Evolutionary conservation across 2,888 invertebrate genomes (phyloP).

Genomic region (Bibio marci): DNA sequence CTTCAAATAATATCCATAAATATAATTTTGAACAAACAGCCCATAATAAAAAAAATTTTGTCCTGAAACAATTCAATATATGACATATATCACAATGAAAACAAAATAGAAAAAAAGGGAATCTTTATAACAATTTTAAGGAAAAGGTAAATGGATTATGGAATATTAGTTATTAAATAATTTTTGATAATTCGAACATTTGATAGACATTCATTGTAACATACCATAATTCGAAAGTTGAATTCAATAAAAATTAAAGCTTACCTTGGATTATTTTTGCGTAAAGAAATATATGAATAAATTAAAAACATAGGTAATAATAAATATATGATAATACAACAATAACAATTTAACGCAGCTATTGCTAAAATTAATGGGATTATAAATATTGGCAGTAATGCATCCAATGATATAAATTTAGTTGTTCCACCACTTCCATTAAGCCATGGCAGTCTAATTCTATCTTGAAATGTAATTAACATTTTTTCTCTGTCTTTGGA

Average conservation of each 20-base stretch:
- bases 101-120: not conserved
- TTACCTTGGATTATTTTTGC: no score
- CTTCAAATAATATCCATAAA: slow-evolving; percentile 51
- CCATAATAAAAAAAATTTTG: slow-evolving; percentile 64
- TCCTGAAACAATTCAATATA: slow-evolving; percentile 19
- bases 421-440: slow-evolving; percentile 30
- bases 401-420: slow-evolving; percentile 33
- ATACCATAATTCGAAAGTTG: no score
- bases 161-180: not conserved
- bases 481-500: no score
- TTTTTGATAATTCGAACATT: not conserved
- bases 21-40: slow-evolving; percentile 46
- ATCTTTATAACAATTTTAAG: not conserved
- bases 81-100: not conserved
- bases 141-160: not conserved
- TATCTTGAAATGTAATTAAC: slow-evolving; percentile 33
- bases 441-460: slow-evolving; percentile 38
- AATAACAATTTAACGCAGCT: slow-evolving; percentile 31
- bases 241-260: no score
- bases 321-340: slow-evolving; percentile 21
- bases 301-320: slow-evolving; percentile 15
- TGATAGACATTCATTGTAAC: not conserved
- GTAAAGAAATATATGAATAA: slow-evolving; percentile 15
- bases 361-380: slow-evolving; percentile 31
- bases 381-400: slow-evolving; percentile 31